Base-by-base conservation (phyloP, 2,888 invertebrate genomes). In the Oegoconia quadripuncta region DNA sequence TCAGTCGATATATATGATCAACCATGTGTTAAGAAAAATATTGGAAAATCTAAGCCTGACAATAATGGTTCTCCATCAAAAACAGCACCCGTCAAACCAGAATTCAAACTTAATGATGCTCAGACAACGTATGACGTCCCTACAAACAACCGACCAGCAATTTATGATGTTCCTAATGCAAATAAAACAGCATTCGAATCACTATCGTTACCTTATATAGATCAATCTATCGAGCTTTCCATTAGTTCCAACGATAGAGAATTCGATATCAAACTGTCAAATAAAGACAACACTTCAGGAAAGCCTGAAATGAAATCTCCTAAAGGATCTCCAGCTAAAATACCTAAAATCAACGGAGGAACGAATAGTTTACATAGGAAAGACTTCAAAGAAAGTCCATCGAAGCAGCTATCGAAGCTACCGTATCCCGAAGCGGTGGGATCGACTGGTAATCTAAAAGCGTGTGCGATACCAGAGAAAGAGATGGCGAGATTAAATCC, bases 401-500 rank as follows among this genome's bases (percentile, higher is more conserved):
- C 64, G 1, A 82, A 82, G 46, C 69, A 74, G 42, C 44, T 83
- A 23, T 54, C 67, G 8, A 83, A 81, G 67, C 59, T 71, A 23
- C 76, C 75, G 6, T 86, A 80, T 56, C 83, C 84, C 1, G 82
- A 82, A 50, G 63, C 53, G 3, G 59, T 81, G 50, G 80, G 78
- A 11, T 87, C 86, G n/a, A 83, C 80, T 5, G 81, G 79, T 0
- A 86, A 81, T 57, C 61, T 89, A 27, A 89, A 88, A 48, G 56
- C 64, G 5, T 64, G 62, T 46, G 49, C 56, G 8, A 65, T 68
- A 34, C 73, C 74, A 12, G 84, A 88, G 32, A 84, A 77, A 51
- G 83, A 80, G 45, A 80, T 80, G 7, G 76, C 73, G 48, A 89
- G 82, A 72, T 80, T 89, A 48, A 89, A 84, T 67, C 90, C 83